Evolutionary conservation across 2,888 invertebrate genomes (phyloP).

Genomic region (Noctua comes): DNA sequence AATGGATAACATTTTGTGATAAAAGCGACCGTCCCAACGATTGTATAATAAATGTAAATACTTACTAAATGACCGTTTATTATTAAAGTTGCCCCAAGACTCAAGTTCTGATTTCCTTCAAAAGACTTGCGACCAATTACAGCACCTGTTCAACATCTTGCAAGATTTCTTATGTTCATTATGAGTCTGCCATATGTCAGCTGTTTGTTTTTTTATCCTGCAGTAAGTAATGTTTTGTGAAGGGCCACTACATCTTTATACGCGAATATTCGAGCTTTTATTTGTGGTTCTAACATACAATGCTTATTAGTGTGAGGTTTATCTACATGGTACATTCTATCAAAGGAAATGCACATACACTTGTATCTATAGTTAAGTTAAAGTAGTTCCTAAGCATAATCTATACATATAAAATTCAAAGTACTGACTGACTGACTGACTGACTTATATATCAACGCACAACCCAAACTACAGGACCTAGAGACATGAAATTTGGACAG

Average conservation of each 20-base stretch:
- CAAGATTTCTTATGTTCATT: constrained; percentile 11
- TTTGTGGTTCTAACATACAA: no score
- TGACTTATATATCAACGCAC: no score
- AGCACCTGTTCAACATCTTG: constrained; percentile 37
- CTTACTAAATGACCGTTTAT: constrained; percentile 26
- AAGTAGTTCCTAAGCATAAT: no score
- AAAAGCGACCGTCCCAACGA: constrained; percentile 59
- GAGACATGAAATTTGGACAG: no score
- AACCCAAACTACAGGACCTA: no score
- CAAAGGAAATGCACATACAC: not conserved
- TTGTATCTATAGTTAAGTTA: not conserved
- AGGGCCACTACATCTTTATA: not conserved
- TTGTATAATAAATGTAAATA: constrained; percentile 61
- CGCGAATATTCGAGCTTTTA: not conserved
- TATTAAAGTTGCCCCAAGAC: constrained; percentile 18
- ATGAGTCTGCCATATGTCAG: constrained; percentile 15
- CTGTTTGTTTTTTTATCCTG: constrained; percentile 17
- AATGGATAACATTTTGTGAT: constrained; percentile 43
- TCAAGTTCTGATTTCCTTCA: not conserved
- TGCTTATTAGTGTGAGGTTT: no score
- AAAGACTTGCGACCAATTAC: constrained; percentile 6
- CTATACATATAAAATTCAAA: no score
- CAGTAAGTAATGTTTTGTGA: not conserved
- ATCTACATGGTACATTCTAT: no score
- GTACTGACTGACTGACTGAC: no score